Evolutionary conservation across 2,888 invertebrate species (phyloP), one percentile per base, ranked within the genome.

Genomic region (Macrophya alboannulata): DNA sequence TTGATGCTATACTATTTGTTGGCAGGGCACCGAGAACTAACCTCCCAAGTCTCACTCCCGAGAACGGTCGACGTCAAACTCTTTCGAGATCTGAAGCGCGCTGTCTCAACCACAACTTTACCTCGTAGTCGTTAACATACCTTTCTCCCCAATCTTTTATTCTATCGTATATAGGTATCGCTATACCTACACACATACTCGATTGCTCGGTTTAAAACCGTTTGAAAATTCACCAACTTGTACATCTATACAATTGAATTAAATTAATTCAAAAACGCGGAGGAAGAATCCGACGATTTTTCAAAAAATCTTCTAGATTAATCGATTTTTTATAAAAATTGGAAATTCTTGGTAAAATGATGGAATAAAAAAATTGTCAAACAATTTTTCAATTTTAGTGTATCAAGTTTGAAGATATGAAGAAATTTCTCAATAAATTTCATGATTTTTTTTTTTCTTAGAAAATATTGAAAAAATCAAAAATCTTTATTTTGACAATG

Each of bases 1-100:
- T 93, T 93, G 93, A 93, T 92, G 93, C 91, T 92, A 89, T 92
- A 93, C 92, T 93, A 93, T 93, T 93, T 90, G 93, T 91, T 92
- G 93, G 93, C 93, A 93, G 90, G 89, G 89, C 90, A 89, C 91
- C 89, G 90, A 91, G 92, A 91, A 89, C 88, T 85, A 90, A 88
- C 31, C 31, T 31, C 1, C 31, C 31, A 31, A 31, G 31, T 31
- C 31, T 31, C 31, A 31, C 87, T 86, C 85, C 87, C 71, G 86
- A 84, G 76, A 71, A 85, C 76, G 84, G 43, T 21, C 77, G 48
- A 81, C 81, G 62, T 81, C 55, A 65, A 81, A 81, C 81, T 65
- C 48, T 81, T 81, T 40, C 31, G 81, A 91, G 92, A 92, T 92
- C 91, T 91, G 31, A 92, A 92, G 90, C 90, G 90, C 91, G 90